Conservation (phyloP, 2,113 vertebrate species). For the Sprattus sprattus region DNA sequence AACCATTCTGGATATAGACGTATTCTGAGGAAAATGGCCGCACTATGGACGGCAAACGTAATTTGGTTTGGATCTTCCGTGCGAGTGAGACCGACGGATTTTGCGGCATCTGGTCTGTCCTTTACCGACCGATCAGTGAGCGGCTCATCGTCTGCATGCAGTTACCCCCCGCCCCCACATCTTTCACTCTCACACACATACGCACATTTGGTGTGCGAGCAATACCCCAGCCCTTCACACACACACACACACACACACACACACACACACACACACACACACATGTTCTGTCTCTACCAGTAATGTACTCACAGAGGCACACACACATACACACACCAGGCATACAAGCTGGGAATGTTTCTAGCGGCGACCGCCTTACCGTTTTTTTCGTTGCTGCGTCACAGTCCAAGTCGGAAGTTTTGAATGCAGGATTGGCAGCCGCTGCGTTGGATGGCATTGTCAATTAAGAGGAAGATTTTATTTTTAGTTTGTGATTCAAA, state of each 20-base stretch:
- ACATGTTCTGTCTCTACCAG: background rate
- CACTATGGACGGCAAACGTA: background rate
- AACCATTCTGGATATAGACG: background rate
- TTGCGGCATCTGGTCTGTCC: background rate
- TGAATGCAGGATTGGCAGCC: conserved; percentile 45
- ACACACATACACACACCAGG: background rate
- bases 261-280: conserved; percentile 12
- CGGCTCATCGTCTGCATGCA: conserved; percentile 14
- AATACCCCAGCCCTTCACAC: too few species aligned
- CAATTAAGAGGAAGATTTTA: conserved; percentile 24
- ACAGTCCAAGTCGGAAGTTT: conserved; percentile 52
- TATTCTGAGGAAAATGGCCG: background rate
- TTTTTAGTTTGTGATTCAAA: conserved; percentile 21
- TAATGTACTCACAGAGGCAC: background rate
- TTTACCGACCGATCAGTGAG: background rate
- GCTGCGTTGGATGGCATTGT: conserved; percentile 71
- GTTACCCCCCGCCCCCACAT: conserved; percentile 5
- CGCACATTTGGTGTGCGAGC: background rate
- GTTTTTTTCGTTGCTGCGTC: conserved; percentile 53
- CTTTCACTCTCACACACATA: background rate
- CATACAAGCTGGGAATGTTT: background rate
- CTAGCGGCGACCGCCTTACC: conserved; percentile 42
- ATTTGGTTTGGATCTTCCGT: conserved; percentile 15
- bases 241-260: background rate
- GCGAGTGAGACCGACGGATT: background rate